Conservation (phyloP, 64 coral and sea anemone species). For the Anthopleura sola region DNA sequence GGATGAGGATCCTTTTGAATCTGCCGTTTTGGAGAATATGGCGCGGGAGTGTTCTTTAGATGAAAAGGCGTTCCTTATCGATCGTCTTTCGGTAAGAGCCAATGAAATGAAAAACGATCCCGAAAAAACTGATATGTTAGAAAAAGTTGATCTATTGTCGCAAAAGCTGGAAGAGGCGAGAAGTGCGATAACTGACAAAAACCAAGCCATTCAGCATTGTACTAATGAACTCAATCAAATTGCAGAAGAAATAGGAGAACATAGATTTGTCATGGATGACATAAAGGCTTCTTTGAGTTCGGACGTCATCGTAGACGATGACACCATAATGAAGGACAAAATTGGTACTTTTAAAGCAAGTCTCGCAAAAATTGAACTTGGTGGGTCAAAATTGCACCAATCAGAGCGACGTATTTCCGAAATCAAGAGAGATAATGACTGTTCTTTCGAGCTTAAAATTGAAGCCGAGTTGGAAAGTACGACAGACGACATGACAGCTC, state of each 20-base stretch:
- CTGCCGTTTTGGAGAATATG: conserved; percentile 27
- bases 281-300: background rate
- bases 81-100: background rate
- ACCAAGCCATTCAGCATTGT: background rate
- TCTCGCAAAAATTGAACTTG: conserved; percentile 23
- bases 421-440: background rate
- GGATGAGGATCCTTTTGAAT: conserved; percentile 25
- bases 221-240: background rate
- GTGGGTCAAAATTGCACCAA: background rate
- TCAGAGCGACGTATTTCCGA: background rate
- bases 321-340: conserved; percentile 18
- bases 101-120: background rate
- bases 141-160: background rate
- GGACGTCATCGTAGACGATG: conserved; percentile 15
- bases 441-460: background rate
- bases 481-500: background rate
- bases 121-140: background rate
- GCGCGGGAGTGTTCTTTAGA: conserved; percentile 1
- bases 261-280: conserved; percentile 10
- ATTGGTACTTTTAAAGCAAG: background rate
- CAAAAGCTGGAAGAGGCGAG: conserved; percentile 12
- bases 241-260: background rate
- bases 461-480: background rate
- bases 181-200: background rate
- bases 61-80: background rate